A percentile compares a stretch with the other conserved stretches of the same genome.
These are phyloP conservation scores for Lottia scabra DNA, from an alignment of 2,888 invertebrate genomes.

Conservation along the genomic window DNA sequence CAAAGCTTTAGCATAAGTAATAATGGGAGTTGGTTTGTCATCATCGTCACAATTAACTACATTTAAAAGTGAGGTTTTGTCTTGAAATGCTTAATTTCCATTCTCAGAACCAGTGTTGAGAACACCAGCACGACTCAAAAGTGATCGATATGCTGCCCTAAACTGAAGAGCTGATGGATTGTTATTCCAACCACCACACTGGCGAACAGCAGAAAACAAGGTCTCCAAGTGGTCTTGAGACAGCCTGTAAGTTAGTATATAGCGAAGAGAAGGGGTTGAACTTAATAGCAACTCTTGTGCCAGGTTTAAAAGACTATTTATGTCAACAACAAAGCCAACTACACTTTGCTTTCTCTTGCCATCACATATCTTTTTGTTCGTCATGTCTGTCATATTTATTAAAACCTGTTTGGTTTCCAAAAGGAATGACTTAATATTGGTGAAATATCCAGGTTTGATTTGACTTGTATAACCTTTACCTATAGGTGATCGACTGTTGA, in stretches of 20 bases:
- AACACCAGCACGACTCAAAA: not conserved
- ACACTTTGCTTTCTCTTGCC: constrained; percentile 6
- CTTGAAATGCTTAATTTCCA: not conserved
- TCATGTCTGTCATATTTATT: not conserved
- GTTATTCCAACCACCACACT: constrained; percentile 11
- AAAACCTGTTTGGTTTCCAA: not conserved
- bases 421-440: not conserved
- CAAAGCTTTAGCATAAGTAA: not conserved
- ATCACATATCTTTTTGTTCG: not conserved
- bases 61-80: not conserved
- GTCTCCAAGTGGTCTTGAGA: constrained; percentile 15
- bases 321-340: constrained; percentile 11
- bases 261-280: not conserved
- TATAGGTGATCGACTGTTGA: not conserved
- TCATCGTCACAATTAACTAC: not conserved
- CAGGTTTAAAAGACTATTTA: not conserved
- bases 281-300: not conserved
- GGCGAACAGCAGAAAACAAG: constrained; percentile 6
- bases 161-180: constrained; percentile 10
- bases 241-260: constrained; percentile 9
- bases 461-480: constrained; percentile 10
- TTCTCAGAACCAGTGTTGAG: not conserved
- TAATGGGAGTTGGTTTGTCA: not conserved
- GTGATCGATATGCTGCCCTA: not conserved
- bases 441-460: not conserved